Percentiles rank a stretch among this genome's conserved stretches.
Evolutionary conservation across 23 tunicate species (phyloP).

Genomic region (Styela clava): DNA sequence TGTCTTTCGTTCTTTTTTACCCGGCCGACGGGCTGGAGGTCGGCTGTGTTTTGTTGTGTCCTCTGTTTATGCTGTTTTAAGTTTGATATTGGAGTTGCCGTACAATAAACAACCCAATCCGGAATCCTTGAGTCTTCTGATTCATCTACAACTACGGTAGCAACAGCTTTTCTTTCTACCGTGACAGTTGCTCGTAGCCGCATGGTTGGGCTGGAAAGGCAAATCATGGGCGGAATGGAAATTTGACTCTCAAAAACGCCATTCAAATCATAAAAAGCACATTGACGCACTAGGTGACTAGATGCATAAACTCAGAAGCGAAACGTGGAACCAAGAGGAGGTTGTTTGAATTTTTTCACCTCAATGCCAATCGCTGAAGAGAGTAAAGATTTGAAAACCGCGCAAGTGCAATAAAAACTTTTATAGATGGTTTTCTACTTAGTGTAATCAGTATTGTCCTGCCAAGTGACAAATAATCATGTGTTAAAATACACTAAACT

Average conservation of each 20-base stretch:
- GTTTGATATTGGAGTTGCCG: too few species aligned
- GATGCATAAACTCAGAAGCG: constrained; percentile 15
- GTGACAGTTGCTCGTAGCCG: too few species aligned
- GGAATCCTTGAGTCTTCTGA: constrained; percentile 25
- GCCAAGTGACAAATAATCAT: constrained; percentile 29
- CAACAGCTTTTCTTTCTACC: too few species aligned
- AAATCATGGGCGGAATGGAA: constrained; percentile 39
- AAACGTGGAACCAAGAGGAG: constrained; percentile 30
- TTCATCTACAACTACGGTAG: too few species aligned
- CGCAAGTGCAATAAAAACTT: constrained; percentile 9
- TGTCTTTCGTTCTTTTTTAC: too few species aligned
- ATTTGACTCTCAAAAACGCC: constrained; percentile 38
- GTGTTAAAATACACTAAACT: constrained; percentile 21
- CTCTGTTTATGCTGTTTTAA: too few species aligned
- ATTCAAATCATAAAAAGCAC: constrained; percentile 42
- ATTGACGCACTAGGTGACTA: constrained; percentile 20
- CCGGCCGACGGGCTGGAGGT: too few species aligned
- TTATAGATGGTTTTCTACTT: constrained; percentile 26
- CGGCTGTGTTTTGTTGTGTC: too few species aligned
- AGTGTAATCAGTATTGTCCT: constrained; percentile 19
- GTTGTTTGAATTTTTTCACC: constrained; percentile 31
- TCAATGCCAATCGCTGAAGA: constrained; percentile 29
- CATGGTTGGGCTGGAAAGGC: constrained; percentile 38
- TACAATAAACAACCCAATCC: constrained; percentile 21
- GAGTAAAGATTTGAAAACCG: constrained; percentile 12